A percentile compares a stretch with the other conserved stretches of the same genome.
Conservation (phyloP, 2,888 invertebrate genomes). For the Dicyrtomina minuta region DNA sequence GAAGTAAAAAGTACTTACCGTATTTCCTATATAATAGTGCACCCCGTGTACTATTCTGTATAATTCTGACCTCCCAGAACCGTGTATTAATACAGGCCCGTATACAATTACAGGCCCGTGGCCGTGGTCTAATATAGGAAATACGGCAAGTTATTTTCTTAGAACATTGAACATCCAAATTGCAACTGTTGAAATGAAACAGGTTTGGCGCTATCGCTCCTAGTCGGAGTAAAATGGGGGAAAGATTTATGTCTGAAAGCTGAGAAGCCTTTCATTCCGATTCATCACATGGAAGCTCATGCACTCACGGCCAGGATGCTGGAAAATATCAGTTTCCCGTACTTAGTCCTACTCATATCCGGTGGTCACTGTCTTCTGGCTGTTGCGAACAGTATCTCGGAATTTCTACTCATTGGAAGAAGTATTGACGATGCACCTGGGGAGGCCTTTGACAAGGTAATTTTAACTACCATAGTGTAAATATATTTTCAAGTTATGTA, state of each 20-base stretch:
- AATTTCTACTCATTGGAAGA: slow-evolving; percentile 78
- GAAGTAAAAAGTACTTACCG: too few relatives aligned
- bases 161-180: too few relatives aligned
- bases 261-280: slow-evolving; percentile 82
- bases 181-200: too few relatives aligned
- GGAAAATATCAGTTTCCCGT: slow-evolving; percentile 77
- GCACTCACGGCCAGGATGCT: slow-evolving; percentile 83
- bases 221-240: slow-evolving; percentile 80
- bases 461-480: too few relatives aligned
- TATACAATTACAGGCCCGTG: too few relatives aligned
- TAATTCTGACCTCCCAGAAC: too few relatives aligned
- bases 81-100: too few relatives aligned
- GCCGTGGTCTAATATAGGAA: too few relatives aligned
- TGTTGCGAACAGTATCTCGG: slow-evolving; percentile 70
- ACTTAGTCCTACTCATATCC: slow-evolving; percentile 82
- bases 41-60: background rate
- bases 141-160: too few relatives aligned
- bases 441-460: slow-evolving; percentile 89
- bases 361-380: slow-evolving; percentile 89
- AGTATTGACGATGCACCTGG: slow-evolving; percentile 86
- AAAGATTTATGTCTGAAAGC: slow-evolving; percentile 69
- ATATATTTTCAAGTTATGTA: slow-evolving; percentile 3
- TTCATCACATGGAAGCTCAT: slow-evolving; percentile 98
- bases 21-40: too few relatives aligned
- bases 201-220: slow-evolving; percentile 75